Percentiles rank a stretch among this genome's conserved stretches.
Evolutionary conservation across 2,888 invertebrate genomes (phyloP).

Genomic region (Platerodrilus igneus): DNA sequence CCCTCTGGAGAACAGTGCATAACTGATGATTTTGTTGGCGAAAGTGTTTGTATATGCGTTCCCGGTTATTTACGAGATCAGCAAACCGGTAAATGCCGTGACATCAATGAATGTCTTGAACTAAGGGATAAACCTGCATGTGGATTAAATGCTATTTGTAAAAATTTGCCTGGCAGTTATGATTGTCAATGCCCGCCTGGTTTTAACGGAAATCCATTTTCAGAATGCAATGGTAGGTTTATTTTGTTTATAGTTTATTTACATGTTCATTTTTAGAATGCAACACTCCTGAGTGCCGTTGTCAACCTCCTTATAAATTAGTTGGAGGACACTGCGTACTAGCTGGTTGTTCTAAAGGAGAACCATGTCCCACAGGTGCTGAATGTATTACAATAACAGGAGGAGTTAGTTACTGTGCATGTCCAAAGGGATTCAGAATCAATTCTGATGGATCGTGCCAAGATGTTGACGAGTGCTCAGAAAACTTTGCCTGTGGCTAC

Average conservation of each 20-base stretch:
- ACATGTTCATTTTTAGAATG: slow-evolving; percentile 54
- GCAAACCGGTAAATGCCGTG: slow-evolving; percentile 71
- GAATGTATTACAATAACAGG: slow-evolving; percentile 88
- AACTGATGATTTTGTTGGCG: slow-evolving; percentile 64
- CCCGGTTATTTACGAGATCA: slow-evolving; percentile 79
- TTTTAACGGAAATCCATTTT: slow-evolving; percentile 86
- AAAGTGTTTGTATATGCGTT: slow-evolving; percentile 83
- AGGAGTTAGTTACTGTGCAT: slow-evolving; percentile 88
- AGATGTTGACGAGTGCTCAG: slow-evolving; percentile 80
- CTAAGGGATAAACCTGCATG: slow-evolving; percentile 72
- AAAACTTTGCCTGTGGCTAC: slow-evolving; percentile 75
- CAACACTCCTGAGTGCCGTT: slow-evolving; percentile 76
- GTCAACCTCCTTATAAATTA: slow-evolving; percentile 82
- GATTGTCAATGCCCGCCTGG: slow-evolving; percentile 87
- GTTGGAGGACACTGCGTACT: slow-evolving; percentile 79
- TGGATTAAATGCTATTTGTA: slow-evolving; percentile 84
- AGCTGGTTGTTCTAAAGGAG: slow-evolving; percentile 75
- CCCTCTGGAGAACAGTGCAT: slow-evolving; percentile 83
- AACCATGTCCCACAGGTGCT: slow-evolving; percentile 79
- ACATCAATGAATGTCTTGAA: slow-evolving; percentile 80
- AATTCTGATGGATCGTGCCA: slow-evolving; percentile 72
- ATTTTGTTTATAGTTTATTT: background rate
- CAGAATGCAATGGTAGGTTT: slow-evolving; percentile 64
- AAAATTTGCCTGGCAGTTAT: slow-evolving; percentile 88
- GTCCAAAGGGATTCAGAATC: slow-evolving; percentile 78